Conservation (phyloP, 1,140 invertebrate genomes). For the Hylaeus anthracinus region DNA sequence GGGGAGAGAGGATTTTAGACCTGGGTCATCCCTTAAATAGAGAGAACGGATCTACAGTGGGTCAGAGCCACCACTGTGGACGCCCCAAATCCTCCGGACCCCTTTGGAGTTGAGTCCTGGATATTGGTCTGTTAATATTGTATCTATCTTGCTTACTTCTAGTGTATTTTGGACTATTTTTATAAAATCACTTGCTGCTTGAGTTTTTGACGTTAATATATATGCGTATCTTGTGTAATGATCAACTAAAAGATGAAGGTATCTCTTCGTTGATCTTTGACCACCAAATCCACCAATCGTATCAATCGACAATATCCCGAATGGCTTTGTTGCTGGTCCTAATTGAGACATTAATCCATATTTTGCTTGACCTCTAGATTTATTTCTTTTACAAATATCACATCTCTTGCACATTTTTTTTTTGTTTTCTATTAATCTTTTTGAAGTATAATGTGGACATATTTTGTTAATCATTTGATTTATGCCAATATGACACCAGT, state of each 20-base stretch:
- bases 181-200: conserved; percentile 72
- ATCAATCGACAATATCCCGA: conserved; percentile 73
- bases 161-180: conserved; percentile 43
- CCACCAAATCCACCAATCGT: conserved; percentile 64
- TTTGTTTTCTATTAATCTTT: conserved; percentile 23
- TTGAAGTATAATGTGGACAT: conserved; percentile 13
- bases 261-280: not conserved
- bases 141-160: conserved; percentile 48
- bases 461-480: conserved; percentile 17
- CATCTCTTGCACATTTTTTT: conserved; percentile 22
- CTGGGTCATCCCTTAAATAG: no score
- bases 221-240: conserved; percentile 69
- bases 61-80: no score
- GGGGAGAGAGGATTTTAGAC: no score
- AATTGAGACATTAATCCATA: not conserved
- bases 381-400: conserved; percentile 58
- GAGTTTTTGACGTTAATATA: conserved; percentile 69
- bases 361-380: conserved; percentile 69
- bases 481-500: conserved; percentile 19
- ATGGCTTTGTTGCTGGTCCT: no score
- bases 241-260: conserved; percentile 25
- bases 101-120: conserved; percentile 70
- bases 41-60: no score
- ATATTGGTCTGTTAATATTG: conserved; percentile 73
- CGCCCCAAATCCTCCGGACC: not conserved